Conservation (phyloP, 2,113 vertebrate genomes). For the Clarias magur region DNA sequence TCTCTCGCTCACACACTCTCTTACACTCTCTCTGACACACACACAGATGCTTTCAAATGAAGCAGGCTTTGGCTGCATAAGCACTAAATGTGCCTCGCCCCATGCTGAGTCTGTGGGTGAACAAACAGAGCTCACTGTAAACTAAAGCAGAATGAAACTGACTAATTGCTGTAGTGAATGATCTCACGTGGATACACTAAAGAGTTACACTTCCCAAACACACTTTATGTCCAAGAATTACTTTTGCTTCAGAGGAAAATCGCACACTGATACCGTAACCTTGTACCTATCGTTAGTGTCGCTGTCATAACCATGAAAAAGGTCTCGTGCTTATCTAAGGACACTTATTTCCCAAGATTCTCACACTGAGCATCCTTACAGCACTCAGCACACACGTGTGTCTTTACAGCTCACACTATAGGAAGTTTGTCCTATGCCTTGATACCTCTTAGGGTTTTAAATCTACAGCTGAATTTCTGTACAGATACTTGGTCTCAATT, state of each 20-base stretch:
- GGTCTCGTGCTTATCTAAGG: background rate
- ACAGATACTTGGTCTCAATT: background rate
- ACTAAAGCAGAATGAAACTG: conserved; percentile 2
- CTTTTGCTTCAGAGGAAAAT: background rate
- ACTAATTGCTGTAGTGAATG: conserved; percentile 7
- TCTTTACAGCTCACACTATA: background rate
- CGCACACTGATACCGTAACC: background rate
- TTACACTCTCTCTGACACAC: conserved; percentile 4
- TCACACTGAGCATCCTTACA: background rate
- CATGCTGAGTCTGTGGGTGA: conserved; percentile 17
- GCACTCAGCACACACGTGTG: background rate
- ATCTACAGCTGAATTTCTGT: background rate
- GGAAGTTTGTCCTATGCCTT: background rate
- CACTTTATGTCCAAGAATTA: background rate
- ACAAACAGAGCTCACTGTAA: conserved; percentile 10
- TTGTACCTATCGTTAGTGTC: background rate
- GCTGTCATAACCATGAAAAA: background rate
- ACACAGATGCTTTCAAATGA: background rate
- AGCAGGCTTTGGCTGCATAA: conserved; percentile 11
- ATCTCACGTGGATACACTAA: background rate
- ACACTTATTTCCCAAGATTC: background rate
- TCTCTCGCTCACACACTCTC: background rate
- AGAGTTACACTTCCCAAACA: background rate
- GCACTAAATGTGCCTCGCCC: conserved; percentile 9
- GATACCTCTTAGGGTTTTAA: background rate